Percentiles rank a stretch among this genome's conserved stretches.
Conservation (phyloP, 2,888 invertebrate species). For the Hydrotaea cyrtoneurina region DNA sequence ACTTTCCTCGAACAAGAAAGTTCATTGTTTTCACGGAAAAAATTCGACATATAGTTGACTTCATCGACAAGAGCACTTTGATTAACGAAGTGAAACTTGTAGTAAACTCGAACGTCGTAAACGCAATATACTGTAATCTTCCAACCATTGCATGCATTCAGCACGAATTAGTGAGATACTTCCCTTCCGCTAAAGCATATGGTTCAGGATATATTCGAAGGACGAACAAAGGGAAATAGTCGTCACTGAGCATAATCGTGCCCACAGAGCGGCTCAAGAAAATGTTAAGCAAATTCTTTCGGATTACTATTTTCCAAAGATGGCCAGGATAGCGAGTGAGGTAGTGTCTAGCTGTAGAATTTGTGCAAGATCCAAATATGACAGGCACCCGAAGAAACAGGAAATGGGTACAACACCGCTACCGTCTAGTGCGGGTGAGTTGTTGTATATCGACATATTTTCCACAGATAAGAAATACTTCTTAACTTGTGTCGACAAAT, state of each 20-base stretch:
- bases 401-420: conserved; percentile 27
- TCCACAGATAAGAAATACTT: conserved; percentile 62
- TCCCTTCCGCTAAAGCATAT: conserved; percentile 55
- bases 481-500: conserved; percentile 66
- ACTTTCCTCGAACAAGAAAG: conserved; percentile 22
- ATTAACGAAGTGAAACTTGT: conserved; percentile 8
- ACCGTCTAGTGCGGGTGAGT: conserved; percentile 37
- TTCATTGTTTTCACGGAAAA: conserved; percentile 58
- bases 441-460: conserved; percentile 57
- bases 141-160: conserved; percentile 55
- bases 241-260: conserved; percentile 34
- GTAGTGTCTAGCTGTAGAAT: conserved; percentile 32
- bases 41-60: conserved; percentile 49
- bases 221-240: conserved; percentile 28
- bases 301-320: conserved; percentile 50
- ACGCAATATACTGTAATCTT: conserved; percentile 59
- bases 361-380: conserved; percentile 42
- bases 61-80: conserved; percentile 45
- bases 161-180: conserved; percentile 43
- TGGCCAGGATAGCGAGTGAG: conserved; percentile 9
- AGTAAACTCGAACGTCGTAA: conserved; percentile 48
- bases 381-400: conserved; percentile 29
- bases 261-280: conserved; percentile 39
- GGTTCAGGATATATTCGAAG: conserved; percentile 30
- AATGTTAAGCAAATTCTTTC: conserved; percentile 44